Evolutionary conservation across 2,797 vertebrate genomes (phyloP), one percentile per base, ranked within the genome.

Genomic region (Eidolon dupreanum): DNA sequence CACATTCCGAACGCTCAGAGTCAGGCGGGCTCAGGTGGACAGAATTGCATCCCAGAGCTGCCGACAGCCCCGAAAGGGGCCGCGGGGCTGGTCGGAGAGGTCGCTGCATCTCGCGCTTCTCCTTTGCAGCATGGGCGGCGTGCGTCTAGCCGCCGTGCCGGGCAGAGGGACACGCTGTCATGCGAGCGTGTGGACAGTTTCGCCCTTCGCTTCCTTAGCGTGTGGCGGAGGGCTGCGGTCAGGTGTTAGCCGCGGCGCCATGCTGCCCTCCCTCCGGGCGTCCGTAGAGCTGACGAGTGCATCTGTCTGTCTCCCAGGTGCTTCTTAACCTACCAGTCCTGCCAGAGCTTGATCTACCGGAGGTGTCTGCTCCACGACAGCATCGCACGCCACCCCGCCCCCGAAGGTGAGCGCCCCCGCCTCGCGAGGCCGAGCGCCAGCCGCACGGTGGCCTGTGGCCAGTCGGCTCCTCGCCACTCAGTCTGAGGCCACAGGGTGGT

Each of bases 281-380:
- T 46, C 5, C 59, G 38, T 31, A 9, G 87, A 13, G 15, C 78
- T 94, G 85, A 31, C 71, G 13, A 71, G 81, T 5, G 53, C 4
- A 0, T 79, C 94, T 96, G 17, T 97, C 68, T 97, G 49, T 98
- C 97, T 98, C 98, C 46, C 98, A 99, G 99, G 99, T 99, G 99
- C 98, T 99, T 99, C 97, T 98, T 99, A 94, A 99, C 99, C 93
- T 99, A 99, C 98, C 99, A 99, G 97, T 99, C 99, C 98, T 99
- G 99, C 98, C 99, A 99, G 99, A 99, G 99, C 59, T 97, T 99
- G 98, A 99, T 99, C 41, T 99, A 99, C 98, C 99, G 99, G 97
- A 98, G 99, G 91, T 99, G 99, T 98, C 98, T 99, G 98, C 99
- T 99, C 95, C 99, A 99, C 0, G 99, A 99, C 98, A 99, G 99